Percentiles rank a stretch among this genome's conserved stretches.
Conservation (phyloP, 2,113 vertebrate genomes). For the Apeltes quadracus region DNA sequence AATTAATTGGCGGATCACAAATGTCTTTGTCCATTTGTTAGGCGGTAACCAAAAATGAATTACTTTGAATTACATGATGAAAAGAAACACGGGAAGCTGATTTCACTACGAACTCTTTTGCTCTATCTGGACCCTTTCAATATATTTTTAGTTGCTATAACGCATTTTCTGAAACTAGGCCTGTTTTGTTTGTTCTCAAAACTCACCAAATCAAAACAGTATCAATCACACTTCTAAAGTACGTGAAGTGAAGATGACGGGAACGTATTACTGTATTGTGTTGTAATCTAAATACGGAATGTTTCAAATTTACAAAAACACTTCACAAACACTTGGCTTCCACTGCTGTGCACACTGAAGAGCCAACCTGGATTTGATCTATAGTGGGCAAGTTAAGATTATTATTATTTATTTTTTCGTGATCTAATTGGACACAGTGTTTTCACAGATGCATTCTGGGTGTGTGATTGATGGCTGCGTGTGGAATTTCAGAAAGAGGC, state of each 20-base stretch:
- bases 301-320: not conserved
- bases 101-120: not conserved
- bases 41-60: not conserved
- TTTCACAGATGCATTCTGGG: conserved; percentile 6
- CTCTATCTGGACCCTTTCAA: conserved; percentile 1
- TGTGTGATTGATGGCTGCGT: not conserved
- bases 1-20: not conserved
- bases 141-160: not conserved
- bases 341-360: not conserved
- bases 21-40: not conserved
- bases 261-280: not conserved
- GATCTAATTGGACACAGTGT: not conserved
- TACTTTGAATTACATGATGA: not conserved
- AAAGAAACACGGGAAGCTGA: not conserved
- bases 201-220: not conserved
- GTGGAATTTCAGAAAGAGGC: not conserved
- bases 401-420: no score
- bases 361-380: not conserved
- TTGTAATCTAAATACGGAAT: not conserved
- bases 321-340: no score
- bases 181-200: not conserved
- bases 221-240: not conserved
- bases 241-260: not conserved
- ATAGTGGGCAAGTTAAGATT: not conserved
- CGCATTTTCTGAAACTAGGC: not conserved